Evolutionary conservation across 2,113 vertebrate species (phyloP).

Genomic region (Chlorodrepanis virens): DNA sequence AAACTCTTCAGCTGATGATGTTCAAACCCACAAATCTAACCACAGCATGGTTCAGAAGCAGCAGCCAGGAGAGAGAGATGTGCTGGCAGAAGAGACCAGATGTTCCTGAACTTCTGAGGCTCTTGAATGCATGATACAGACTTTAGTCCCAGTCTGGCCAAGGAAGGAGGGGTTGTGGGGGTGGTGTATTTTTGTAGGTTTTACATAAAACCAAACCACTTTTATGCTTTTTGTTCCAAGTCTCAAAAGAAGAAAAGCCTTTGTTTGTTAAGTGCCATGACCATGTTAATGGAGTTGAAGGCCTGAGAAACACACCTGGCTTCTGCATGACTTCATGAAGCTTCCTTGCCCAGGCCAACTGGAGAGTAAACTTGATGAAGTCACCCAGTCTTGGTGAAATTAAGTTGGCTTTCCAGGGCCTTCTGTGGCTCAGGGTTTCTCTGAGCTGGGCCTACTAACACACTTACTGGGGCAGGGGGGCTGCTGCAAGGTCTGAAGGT

Average conservation of each 20-base stretch:
- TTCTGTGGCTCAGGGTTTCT: background rate
- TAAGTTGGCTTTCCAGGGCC: background rate
- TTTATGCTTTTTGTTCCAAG: background rate
- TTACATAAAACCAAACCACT: background rate
- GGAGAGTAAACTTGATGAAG: background rate
- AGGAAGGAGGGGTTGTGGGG: background rate
- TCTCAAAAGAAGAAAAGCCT: background rate
- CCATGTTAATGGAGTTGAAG: rapidly evolving
- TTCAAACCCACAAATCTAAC: slow-evolving; percentile 11
- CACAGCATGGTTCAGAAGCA: background rate
- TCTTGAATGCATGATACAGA: background rate
- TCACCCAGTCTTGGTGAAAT: background rate
- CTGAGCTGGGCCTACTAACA: background rate
- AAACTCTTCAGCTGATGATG: background rate
- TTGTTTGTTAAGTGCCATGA: background rate
- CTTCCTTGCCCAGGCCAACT: background rate
- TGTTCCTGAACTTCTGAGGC: background rate
- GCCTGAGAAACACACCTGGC: background rate
- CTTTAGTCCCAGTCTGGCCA: background rate
- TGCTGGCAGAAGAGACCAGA: background rate
- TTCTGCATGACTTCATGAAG: background rate
- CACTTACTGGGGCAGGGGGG: background rate
- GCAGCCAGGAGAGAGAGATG: background rate
- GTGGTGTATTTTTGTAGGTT: background rate
- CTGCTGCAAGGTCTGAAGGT: background rate